Percentiles rank a stretch among this genome's conserved stretches.
Conservation (phyloP, 2,888 invertebrate species). For the Dynastes grantii region DNA sequence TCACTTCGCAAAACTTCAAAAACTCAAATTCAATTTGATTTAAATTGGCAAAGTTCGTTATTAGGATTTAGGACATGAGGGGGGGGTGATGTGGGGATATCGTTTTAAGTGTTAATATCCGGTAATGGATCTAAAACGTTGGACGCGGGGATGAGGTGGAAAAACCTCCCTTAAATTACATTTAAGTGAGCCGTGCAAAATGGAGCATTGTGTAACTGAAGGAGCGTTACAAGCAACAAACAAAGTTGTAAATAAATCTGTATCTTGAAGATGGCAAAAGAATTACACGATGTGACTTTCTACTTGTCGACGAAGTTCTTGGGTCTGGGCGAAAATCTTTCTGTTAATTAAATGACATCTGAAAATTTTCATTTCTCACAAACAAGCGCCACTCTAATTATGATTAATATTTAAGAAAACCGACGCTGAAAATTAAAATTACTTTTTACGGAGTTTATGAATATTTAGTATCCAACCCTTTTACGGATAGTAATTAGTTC, state of each 20-base stretch:
- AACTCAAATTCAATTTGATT: conserved; percentile 3
- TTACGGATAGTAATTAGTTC: conserved; percentile 43
- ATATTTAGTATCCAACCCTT: conserved; percentile 46
- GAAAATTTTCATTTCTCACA: conserved; percentile 57
- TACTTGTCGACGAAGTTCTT: conserved; percentile 35
- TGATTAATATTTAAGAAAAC: conserved; percentile 52
- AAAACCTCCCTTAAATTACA: conserved; percentile 36
- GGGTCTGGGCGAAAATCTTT: conserved; percentile 49
- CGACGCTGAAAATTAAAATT: conserved; percentile 51
- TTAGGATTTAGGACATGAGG: neutral
- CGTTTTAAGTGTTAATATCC: conserved; percentile 34
- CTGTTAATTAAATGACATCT: conserved; percentile 58
- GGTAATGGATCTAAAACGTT: conserved; percentile 26
- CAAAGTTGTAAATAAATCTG: conserved; percentile 52
- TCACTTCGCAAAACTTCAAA: neutral
- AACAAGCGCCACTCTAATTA: conserved; percentile 52
- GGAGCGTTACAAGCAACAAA: conserved; percentile 35
- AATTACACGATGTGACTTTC: conserved; percentile 20
- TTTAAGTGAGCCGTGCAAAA: conserved; percentile 47
- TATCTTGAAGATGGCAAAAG: conserved; percentile 35
- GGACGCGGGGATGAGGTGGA: neutral
- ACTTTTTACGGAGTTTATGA: conserved; percentile 50
- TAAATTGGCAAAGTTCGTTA: conserved; percentile 19
- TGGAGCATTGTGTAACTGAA: conserved; percentile 26
- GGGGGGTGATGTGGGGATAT: neutral